A percentile compares a stretch with the other conserved stretches of the same genome.
Conservation (phyloP, 2,113 vertebrate genomes). For the Larimichthys crocea region DNA sequence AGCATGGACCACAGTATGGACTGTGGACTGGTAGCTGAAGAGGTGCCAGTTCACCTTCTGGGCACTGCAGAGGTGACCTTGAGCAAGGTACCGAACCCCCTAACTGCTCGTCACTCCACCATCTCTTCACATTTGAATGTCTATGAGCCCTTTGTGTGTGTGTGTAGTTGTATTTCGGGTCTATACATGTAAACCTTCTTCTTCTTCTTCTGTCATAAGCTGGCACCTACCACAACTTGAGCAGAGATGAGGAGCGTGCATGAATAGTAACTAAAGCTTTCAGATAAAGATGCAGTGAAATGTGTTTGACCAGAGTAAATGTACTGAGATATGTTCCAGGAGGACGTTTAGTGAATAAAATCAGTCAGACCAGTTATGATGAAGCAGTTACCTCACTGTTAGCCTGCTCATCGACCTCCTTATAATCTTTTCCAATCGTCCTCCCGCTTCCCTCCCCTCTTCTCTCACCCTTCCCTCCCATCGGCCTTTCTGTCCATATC, state of each 20-base stretch:
- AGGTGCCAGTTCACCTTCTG: too few species aligned
- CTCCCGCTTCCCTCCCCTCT: slow-evolving; percentile 19
- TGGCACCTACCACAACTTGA: neutral
- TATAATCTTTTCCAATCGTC: slow-evolving; percentile 38
- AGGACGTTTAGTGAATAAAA: too few species aligned
- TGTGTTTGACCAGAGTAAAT: neutral
- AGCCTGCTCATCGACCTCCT: slow-evolving; percentile 39
- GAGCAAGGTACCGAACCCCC: too few species aligned
- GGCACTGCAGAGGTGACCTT: too few species aligned
- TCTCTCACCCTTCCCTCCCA: slow-evolving; percentile 50
- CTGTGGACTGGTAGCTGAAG: too few species aligned
- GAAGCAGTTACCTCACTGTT: slow-evolving; percentile 42
- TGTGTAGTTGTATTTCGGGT: too few species aligned
- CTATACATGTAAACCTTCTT: too few species aligned
- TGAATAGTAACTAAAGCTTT: neutral
- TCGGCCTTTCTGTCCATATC: slow-evolving; percentile 13
- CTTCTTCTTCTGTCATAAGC: neutral
- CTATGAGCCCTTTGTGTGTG: too few species aligned
- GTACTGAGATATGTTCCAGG: neutral
- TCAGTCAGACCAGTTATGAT: slow-evolving; percentile 32
- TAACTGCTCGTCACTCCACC: too few species aligned
- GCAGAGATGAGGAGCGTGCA: neutral
- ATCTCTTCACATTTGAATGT: too few species aligned
- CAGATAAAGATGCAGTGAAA: neutral
- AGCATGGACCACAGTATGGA: too few species aligned